Percentiles rank a stretch among this genome's conserved stretches.
Conservation (phyloP, 1,140 invertebrate genomes). For the Diorhabda carinulata region DNA sequence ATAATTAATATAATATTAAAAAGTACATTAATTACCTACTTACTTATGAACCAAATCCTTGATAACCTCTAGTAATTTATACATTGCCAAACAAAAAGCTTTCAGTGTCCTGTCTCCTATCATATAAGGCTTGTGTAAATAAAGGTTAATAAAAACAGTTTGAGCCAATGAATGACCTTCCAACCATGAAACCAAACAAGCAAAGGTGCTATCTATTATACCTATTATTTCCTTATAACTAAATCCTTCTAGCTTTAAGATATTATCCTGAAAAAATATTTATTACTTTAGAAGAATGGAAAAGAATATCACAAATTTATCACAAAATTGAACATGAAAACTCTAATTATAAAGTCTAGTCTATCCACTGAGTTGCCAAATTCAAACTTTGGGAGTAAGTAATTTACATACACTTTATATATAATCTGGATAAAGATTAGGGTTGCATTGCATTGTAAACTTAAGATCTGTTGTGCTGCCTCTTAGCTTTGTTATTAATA, state of each 20-base stretch:
- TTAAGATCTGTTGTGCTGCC: too few species aligned
- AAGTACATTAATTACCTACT: slow-evolving; percentile 23
- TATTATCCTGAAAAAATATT: slow-evolving; percentile 57
- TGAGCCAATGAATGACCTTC: slow-evolving; percentile 94
- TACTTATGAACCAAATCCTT: slow-evolving; percentile 83
- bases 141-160: slow-evolving; percentile 95
- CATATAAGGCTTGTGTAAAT: slow-evolving; percentile 83
- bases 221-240: slow-evolving; percentile 71
- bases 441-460: too few species aligned
- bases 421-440: too few species aligned
- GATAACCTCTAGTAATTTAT: slow-evolving; percentile 89
- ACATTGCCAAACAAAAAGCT: slow-evolving; percentile 81
- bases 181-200: slow-evolving; percentile 91
- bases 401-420: too few species aligned
- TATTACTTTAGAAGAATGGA: too few species aligned
- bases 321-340: too few species aligned
- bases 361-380: too few species aligned
- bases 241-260: slow-evolving; percentile 76
- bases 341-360: too few species aligned
- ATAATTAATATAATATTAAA: too few species aligned
- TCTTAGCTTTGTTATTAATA: too few species aligned
- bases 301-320: too few species aligned
- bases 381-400: too few species aligned
- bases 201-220: slow-evolving; percentile 89
- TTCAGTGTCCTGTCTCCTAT: slow-evolving; percentile 81